Conservation (phyloP, 1,140 invertebrate genomes). For the Frieseomelitta varia region DNA sequence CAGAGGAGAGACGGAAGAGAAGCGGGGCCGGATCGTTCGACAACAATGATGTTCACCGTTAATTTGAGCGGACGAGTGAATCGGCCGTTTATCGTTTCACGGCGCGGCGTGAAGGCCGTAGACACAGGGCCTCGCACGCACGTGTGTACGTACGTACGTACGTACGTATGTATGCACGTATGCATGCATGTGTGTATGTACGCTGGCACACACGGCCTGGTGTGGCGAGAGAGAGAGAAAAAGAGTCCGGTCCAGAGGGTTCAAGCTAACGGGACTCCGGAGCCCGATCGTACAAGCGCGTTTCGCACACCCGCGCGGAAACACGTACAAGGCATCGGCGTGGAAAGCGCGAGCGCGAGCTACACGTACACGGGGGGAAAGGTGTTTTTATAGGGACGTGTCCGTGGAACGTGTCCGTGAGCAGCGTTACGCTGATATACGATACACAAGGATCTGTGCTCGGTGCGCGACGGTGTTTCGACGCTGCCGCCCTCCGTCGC, state of each 20-base stretch:
- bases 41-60: constrained; percentile 72
- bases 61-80: constrained; percentile 65
- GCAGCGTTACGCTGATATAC: constrained; percentile 28
- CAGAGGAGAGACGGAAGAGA: too few species aligned
- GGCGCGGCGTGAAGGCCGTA: constrained; percentile 39
- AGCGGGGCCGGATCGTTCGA: constrained; percentile 40
- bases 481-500: neutral
- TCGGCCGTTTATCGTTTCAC: constrained; percentile 46
- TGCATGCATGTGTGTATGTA: too few species aligned
- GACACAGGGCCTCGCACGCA: constrained; percentile 1
- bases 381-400: constrained; percentile 35
- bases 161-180: too few species aligned
- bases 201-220: neutral
- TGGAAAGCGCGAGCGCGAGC: neutral
- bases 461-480: neutral
- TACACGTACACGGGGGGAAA: neutral
- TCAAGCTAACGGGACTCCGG: constrained; percentile 75
- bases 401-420: constrained; percentile 13
- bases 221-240: constrained; percentile 27
- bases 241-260: constrained; percentile 70
- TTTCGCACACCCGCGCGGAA: constrained; percentile 39
- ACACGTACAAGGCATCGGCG: constrained; percentile 7
- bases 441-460: neutral
- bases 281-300: constrained; percentile 67
- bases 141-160: too few species aligned